These are phyloP conservation scores for Aspidapion aeneum DNA, from an alignment of 2,888 invertebrate genomes.

Conservation along the genomic window DNA sequence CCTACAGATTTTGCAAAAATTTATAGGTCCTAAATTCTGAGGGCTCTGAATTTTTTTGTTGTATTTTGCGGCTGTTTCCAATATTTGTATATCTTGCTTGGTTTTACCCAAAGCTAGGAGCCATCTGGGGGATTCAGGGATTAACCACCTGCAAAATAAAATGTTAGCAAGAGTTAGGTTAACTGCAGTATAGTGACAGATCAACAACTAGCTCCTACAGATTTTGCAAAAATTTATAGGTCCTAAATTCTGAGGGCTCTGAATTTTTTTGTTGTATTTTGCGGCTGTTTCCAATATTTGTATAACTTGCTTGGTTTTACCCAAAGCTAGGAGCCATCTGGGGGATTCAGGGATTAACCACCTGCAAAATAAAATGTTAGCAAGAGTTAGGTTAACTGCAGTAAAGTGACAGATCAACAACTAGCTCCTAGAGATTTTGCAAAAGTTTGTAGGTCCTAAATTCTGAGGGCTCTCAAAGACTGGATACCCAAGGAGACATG, in stretches of 20 bases:
- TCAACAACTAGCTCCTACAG: background rate
- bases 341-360: conserved; percentile 76
- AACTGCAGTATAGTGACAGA: background rate
- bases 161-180: no score
- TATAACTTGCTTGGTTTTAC: conserved; percentile 66
- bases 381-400: no score
- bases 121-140: conserved; percentile 80
- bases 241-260: no score
- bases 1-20: background rate
- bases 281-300: conserved; percentile 63
- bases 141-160: conserved; percentile 57
- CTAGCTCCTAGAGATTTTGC: background rate
- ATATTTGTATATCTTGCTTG: conserved; percentile 63
- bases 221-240: background rate
- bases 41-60: conserved; percentile 64
- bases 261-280: conserved; percentile 60
- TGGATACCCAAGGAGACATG: no score
- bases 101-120: conserved; percentile 67
- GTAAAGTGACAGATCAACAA: background rate
- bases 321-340: conserved; percentile 71
- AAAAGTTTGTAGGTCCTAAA: background rate
- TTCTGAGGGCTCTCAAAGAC: no score
- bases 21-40: no score
- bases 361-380: conserved; percentile 48
- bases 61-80: conserved; percentile 62